A percentile compares a stretch with the other conserved stretches of the same genome.
Conservation (phyloP, 2,888 invertebrate species). For the Sympetrum striolatum region DNA sequence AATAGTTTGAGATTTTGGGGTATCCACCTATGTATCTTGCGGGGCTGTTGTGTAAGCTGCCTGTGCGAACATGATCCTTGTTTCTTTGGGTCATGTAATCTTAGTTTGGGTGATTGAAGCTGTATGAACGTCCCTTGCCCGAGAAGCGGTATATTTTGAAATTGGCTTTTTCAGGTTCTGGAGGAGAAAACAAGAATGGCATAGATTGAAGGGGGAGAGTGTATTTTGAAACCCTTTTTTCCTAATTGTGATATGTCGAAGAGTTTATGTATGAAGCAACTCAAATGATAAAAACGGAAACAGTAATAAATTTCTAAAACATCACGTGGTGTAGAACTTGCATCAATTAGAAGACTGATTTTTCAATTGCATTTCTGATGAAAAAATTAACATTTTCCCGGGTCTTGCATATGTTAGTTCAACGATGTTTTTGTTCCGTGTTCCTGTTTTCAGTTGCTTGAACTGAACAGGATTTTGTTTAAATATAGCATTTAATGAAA, state of each 20-base stretch:
- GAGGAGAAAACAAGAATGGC: no score
- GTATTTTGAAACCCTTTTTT: not conserved
- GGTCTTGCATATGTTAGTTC: not conserved
- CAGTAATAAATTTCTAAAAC: not conserved
- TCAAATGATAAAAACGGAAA: not conserved
- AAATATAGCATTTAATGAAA: slow-evolving; percentile 17
- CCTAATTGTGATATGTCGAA: not conserved
- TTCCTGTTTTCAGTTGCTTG: slow-evolving; percentile 34
- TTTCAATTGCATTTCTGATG: slow-evolving; percentile 30
- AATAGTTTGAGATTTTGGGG: not conserved
- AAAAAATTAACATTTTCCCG: not conserved
- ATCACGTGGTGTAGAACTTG: not conserved
- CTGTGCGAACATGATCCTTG: not conserved
- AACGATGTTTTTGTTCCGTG: not conserved
- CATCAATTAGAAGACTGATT: slow-evolving; percentile 25
- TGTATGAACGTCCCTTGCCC: not conserved
- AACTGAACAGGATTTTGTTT: slow-evolving; percentile 5
- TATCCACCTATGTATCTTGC: not conserved
- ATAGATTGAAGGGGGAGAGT: no score
- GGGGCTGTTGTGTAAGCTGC: not conserved
- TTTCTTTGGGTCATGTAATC: not conserved
- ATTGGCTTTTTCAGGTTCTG: no score
- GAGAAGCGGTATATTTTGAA: no score
- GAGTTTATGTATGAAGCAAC: not conserved
- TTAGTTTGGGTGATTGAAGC: slow-evolving; percentile 21